These are phyloP conservation scores for Nemapogon koenigi DNA, from an alignment of 2,888 invertebrate species.

Conservation along the genomic window DNA sequence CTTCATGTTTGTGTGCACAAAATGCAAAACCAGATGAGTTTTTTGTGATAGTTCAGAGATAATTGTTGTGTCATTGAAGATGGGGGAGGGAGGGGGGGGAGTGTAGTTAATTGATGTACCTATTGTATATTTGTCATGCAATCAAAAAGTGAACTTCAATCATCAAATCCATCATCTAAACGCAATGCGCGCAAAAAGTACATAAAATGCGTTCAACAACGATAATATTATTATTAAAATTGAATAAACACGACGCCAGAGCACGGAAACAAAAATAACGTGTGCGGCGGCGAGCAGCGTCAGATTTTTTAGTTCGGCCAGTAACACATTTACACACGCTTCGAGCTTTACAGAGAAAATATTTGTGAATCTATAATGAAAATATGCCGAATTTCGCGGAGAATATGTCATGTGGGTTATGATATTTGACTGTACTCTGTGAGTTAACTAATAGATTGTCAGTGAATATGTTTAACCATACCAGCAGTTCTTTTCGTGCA, in stretches of 20 bases:
- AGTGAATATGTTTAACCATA: constrained; percentile 46
- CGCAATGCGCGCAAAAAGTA: no score
- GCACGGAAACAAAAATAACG: constrained; percentile 49
- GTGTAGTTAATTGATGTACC: no score
- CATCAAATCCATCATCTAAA: no score
- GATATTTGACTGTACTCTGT: background rate
- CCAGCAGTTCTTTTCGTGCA: constrained; percentile 31
- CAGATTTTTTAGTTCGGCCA: constrained; percentile 37
- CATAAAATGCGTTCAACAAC: constrained; percentile 19
- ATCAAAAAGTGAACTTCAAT: no score
- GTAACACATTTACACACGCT: constrained; percentile 30
- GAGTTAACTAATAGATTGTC: no score
- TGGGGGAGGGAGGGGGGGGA: no score
- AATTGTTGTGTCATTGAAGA: no score
- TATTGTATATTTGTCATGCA: no score
- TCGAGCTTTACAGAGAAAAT: constrained; percentile 24
- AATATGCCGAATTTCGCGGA: constrained; percentile 1
- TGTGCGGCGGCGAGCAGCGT: constrained; percentile 20
- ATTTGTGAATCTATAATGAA: constrained; percentile 6
- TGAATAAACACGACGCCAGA: constrained; percentile 33
- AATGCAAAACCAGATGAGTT: no score
- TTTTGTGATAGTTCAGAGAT: no score
- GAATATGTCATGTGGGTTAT: constrained; percentile 3
- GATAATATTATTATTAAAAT: constrained; percentile 43
- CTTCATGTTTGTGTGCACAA: no score